Conservation (phyloP, 2,113 vertebrate genomes). For the Rhabdomys dilectus region DNA sequence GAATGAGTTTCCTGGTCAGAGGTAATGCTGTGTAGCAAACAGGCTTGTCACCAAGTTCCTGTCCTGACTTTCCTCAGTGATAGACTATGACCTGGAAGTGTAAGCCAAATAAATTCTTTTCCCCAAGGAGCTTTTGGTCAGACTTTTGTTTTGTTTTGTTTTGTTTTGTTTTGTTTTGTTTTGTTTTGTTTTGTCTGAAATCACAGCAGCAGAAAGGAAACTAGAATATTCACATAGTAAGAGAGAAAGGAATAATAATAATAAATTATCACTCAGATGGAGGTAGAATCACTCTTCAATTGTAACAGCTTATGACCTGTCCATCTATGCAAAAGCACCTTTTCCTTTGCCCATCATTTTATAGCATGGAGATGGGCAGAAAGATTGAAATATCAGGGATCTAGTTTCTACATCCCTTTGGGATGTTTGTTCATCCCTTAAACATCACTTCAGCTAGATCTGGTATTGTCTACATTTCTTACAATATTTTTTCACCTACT, state of each 20-base stretch:
- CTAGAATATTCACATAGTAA: neutral
- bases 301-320: conserved; percentile 13
- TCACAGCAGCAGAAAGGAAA: neutral
- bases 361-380: neutral
- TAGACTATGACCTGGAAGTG: neutral
- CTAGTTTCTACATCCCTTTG: neutral
- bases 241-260: neutral
- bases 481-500: neutral
- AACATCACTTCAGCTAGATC: neutral
- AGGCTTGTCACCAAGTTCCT: neutral
- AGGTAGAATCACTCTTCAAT: conserved; percentile 11
- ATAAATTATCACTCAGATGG: conserved; percentile 6
- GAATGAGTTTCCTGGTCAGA: neutral
- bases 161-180: neutral
- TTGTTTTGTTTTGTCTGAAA: neutral
- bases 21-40: neutral
- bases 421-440: neutral
- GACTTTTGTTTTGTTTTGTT: neutral
- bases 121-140: neutral
- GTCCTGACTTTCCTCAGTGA: neutral
- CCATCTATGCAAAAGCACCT: neutral
- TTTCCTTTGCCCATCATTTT: neutral
- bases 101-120: neutral
- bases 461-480: neutral
- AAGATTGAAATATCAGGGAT: neutral